Evolutionary conservation across 2,113 vertebrate genomes (phyloP).

Genomic region (Eonycteris spelaea): DNA sequence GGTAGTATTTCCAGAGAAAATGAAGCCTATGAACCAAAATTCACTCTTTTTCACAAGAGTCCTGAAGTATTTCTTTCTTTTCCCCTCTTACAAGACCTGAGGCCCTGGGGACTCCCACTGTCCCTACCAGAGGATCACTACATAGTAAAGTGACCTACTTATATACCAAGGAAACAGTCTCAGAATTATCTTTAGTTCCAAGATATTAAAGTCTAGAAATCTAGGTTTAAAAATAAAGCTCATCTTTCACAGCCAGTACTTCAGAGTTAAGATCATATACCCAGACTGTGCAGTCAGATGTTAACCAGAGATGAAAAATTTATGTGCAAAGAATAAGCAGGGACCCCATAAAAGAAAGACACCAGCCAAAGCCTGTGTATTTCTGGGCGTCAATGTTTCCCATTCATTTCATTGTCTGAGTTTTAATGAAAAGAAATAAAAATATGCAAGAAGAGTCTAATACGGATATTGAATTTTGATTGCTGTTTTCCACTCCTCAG

Average conservation of each 20-base stretch:
- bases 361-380: neutral
- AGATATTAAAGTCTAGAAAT: neutral
- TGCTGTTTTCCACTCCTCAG: constrained; percentile 8
- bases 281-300: neutral
- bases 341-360: neutral
- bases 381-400: neutral
- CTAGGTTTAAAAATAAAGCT: neutral
- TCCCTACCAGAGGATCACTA: neutral
- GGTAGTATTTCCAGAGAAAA: neutral
- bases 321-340: neutral
- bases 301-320: neutral
- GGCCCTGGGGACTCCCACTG: neutral
- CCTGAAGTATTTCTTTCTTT: neutral
- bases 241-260: neutral
- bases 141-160: neutral
- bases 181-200: neutral
- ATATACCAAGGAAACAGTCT: neutral
- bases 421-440: constrained; percentile 3
- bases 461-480: neutral
- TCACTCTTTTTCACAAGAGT: neutral
- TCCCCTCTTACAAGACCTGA: neutral
- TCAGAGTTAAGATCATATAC: neutral
- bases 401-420: neutral
- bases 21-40: neutral
- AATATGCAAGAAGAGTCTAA: neutral